Base-by-base conservation (phyloP, 1,140 invertebrate species). In the Heliconius hermathena region DNA sequence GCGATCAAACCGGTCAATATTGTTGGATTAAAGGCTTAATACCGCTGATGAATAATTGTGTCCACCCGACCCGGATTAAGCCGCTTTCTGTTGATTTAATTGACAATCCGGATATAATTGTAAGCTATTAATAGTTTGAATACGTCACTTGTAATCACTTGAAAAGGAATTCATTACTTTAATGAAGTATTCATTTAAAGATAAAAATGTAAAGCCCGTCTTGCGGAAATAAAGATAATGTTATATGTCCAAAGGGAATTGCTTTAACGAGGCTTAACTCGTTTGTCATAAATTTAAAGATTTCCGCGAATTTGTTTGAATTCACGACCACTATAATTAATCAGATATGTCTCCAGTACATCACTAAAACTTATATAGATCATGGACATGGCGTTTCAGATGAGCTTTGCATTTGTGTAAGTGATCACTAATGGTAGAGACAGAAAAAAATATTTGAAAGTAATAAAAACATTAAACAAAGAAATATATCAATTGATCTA, bases 21-120 rank as follows among this genome's bases (percentile, higher is more conserved):
- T 86, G 81, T 82, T 29, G 89, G 90, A 91, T 93, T 91, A 92
- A 87, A 84, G 86, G 90, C 85, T 89, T 91, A 89, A 88, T 89
- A 82, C 83, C 76, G 77, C 86, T 93, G 89, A 91, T 93, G 91
- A 91, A 66, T 66, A 66, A 66, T 66, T 66, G 88, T 92, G 90
- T 90, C 89, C 89, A 88, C 18, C 88, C 87, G 87, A 89, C 87
- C 87, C 85, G 89, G 82, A 84, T 84, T 83, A 84, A 82, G 76
- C 80, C 81, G 83, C 60, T 66, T 66, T 66, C 41, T 22, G 33
- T 38, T 90, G 89, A 92, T 92, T 91, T 90, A 90, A 92, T 92
- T 92, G 89, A 92, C 88, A 89, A 89, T 88, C 86, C 88, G 83
- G 83, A 85, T 87, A 88, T 91, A 87, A 89, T 89, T 73, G 41